Base-by-base conservation (phyloP, 2,888 invertebrate genomes). In the Caenorhabditis virilis region DNA sequence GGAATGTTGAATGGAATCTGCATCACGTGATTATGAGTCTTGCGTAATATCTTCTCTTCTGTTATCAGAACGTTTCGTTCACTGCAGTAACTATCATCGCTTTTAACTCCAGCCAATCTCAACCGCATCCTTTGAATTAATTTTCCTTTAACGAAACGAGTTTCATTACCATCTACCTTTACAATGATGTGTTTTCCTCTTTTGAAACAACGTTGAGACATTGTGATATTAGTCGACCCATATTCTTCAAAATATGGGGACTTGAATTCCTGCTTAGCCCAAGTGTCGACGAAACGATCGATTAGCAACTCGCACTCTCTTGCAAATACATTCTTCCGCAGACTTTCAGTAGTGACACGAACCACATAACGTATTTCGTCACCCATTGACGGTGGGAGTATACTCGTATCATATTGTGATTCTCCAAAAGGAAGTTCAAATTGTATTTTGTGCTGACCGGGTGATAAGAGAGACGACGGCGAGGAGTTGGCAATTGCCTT, bases 201-300 rank as follows among this genome's bases (percentile, higher is more conserved):
- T 35, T 74, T 66, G 60, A 77, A 77, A 38, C 63, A 62, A 23
- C 77, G 45, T 39, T 77, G 77, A 16, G 59, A 52, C 57, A 74
- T 58, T 33, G 50, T 52, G 7, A 75, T 67, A 25, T 59, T 70
- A 30, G 69, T 64, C 7, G 74, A 60, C 33, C 76, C 74, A 39
- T 70, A 63, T 38, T 70, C 62, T 35, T 77, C 73, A 7, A 57
- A 55, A 49, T 69, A 64, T 0, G 53, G 43, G 0, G 62, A 54
- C 13, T 67, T 65, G 60, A 62, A 72, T 6, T 69, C 68, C 49
- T 74, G 69, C 38, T 74, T 74, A 1, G 69, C 72, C 74, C 74
- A 74, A 4, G 77, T 76, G 47, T 76, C 77, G 9, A 73, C 70
- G 45, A 69, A 72, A 30, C 76, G 66, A 53, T 75, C 75, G 2